These are phyloP conservation scores for Rhorus exstirpatorius DNA, from an alignment of 2,888 invertebrate species.

Conservation along the genomic window DNA sequence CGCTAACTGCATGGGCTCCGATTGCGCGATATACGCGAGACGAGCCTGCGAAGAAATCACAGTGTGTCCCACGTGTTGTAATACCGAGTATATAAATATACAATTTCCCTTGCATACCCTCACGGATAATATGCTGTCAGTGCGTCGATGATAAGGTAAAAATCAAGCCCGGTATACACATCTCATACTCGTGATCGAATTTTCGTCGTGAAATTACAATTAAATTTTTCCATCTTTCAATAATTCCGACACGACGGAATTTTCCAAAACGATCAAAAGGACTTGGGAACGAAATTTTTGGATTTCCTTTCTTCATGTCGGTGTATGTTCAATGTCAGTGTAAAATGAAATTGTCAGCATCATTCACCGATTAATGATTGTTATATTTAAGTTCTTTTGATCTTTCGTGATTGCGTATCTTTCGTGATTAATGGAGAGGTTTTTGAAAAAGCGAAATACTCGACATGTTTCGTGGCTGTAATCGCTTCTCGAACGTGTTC, in stretches of 20 bases:
- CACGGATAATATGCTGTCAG: constrained; percentile 57
- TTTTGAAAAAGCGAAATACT: constrained; percentile 24
- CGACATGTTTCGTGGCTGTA: constrained; percentile 49
- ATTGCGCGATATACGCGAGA: constrained; percentile 41
- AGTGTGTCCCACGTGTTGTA: constrained; percentile 61
- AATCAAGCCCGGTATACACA: neutral
- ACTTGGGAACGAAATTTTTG: neutral
- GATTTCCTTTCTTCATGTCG: neutral
- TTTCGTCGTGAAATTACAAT: neutral
- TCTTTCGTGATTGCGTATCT: neutral
- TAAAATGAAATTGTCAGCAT: neutral
- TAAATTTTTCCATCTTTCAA: neutral
- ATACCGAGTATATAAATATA: constrained; percentile 27
- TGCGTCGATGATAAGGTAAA: constrained; percentile 67
- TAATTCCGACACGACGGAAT: neutral
- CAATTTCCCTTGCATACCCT: constrained; percentile 35
- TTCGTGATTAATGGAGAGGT: neutral
- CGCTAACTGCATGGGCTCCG: neutral
- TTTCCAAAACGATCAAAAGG: neutral
- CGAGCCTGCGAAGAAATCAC: constrained; percentile 38
- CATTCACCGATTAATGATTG: neutral
- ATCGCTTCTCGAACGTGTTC: constrained; percentile 25
- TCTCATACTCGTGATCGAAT: neutral
- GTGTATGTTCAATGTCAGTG: neutral
- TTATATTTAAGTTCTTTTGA: neutral